These are phyloP conservation scores for Hemibagrus guttatus DNA, from an alignment of 2,797 vertebrate species.

Conservation along the genomic window DNA sequence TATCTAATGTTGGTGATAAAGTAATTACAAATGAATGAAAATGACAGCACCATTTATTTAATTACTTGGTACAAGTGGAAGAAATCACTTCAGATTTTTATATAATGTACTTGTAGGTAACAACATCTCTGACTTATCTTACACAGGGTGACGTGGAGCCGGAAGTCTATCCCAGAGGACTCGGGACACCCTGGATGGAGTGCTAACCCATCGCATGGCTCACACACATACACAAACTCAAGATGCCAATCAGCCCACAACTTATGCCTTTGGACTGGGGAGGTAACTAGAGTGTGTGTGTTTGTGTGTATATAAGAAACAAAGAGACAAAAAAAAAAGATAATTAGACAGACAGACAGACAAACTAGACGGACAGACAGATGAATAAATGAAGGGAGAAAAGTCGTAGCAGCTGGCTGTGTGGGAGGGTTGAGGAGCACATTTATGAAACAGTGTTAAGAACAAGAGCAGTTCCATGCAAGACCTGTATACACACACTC, in stretches of 20 bases:
- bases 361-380: conserved; percentile 20
- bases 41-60: no score
- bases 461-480: conserved; percentile 26
- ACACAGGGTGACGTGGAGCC: no score
- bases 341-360: conserved; percentile 7
- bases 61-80: neutral
- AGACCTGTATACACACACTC: conserved; percentile 10
- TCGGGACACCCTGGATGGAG: no score
- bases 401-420: conserved; percentile 39
- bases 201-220: no score
- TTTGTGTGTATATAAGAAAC: neutral
- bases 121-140: no score
- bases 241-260: no score
- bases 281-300: no score
- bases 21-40: neutral
- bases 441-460: conserved; percentile 42
- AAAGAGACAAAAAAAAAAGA: neutral
- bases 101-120: no score
- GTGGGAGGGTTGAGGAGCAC: conserved; percentile 35
- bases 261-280: no score
- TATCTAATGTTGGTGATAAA: neutral
- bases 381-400: neutral
- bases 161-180: no score
- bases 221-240: no score
- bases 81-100: neutral